Base-by-base conservation (phyloP, 2,113 vertebrate genomes). In the Tor tambroides region DNA sequence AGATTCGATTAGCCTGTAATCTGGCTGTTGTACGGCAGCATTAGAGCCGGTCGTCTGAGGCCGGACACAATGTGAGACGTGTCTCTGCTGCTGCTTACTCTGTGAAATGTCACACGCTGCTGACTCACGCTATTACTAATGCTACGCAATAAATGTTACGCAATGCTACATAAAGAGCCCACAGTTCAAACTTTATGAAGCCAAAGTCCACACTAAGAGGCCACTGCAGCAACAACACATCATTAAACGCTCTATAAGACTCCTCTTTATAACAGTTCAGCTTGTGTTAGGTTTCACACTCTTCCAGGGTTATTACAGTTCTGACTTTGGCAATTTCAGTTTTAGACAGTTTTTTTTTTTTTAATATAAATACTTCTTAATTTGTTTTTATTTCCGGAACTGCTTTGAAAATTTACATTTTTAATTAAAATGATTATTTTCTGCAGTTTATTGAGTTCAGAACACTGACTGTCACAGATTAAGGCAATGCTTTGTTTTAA, bases 151-250 rank as follows among this genome's bases (percentile, higher is more conserved):
- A 56, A 6, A 78, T 32, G 1, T 54, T 30, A 49, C 1, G 5
- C 26, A 77, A 19, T 54, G n/a, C 51, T 54, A 30, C 28, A 32
- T 30, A 11, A 23, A 8, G 4, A 6, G 49, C 17, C 4, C 46
- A 78, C 46, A 54, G 49, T 23, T 54, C 49, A 78, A 30, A 32
- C 75, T 78, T 78, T 19, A 54, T 78, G 28, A 32, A 54, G 75
- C 26, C 43, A 14, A 75, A 76, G 72, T 76, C n/a, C 72, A 46
- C 1, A 41, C 10, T 3, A 11, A 12, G 21, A 74, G 41, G 8
- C 3, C 59, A 12, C 59, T 65, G 23, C 9, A 28, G 63, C 28
- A 15, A 67, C 26, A 30, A 5, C n/a, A 26, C 8, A 7, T 8
- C 69, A 21, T 71, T 43, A 23, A 38, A 43, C 23, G 12, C 3